Percentiles rank a stretch among this genome's conserved stretches.
These are phyloP conservation scores for Eulemur coronatus DNA, from an alignment of 2,797 vertebrate genomes.

Conservation along the genomic window DNA sequence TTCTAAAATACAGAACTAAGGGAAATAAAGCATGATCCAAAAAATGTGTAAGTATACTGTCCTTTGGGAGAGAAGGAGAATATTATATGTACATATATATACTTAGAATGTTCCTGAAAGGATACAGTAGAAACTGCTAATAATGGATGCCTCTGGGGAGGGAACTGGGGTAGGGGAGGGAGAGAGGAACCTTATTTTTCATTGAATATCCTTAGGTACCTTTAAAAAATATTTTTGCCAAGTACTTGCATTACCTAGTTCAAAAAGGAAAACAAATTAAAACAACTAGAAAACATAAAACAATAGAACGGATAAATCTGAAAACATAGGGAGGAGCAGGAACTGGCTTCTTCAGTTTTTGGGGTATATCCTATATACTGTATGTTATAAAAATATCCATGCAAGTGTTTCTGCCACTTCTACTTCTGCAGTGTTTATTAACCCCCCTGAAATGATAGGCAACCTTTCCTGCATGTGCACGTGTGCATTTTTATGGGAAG, in stretches of 20 bases:
- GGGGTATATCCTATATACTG: not conserved
- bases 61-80: not conserved
- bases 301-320: not conserved
- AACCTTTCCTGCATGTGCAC: not conserved
- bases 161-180: not conserved
- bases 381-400: not conserved
- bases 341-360: not conserved
- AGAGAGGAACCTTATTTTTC: not conserved
- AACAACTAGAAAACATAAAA: conserved; percentile 8
- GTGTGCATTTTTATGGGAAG: not conserved
- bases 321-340: not conserved
- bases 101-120: not conserved
- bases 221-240: not conserved
- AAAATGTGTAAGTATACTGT: not conserved
- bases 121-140: not conserved
- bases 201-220: not conserved
- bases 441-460: not conserved
- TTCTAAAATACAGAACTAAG: not conserved
- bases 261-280: not conserved
- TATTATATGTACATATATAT: not conserved
- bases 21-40: not conserved
- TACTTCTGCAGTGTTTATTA: not conserved
- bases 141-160: not conserved
- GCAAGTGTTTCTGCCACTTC: not conserved
- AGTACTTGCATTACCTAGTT: not conserved